Conservation (phyloP, 2,797 vertebrate genomes). For the Muraenolepis orangiensis region DNA sequence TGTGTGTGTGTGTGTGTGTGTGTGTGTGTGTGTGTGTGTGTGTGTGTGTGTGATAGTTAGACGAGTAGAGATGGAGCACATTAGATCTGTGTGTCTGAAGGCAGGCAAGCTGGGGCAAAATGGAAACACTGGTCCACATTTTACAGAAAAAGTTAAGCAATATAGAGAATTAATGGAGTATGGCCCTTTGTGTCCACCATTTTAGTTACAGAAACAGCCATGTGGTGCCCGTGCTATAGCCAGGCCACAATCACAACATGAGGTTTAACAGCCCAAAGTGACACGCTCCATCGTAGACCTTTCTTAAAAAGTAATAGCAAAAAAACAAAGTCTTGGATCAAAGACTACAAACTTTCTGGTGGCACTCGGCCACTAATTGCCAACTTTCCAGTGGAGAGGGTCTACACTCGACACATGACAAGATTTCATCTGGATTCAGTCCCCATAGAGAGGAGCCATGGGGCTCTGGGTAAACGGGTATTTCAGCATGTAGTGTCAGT, state of each 20-base stretch:
- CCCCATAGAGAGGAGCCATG: conserved; percentile 36
- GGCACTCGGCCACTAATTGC: conserved; percentile 14
- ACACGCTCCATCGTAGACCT: not conserved
- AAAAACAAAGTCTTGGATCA: not conserved
- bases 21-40: too few species aligned
- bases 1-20: not conserved
- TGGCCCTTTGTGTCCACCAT: not conserved
- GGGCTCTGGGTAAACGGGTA: conserved; percentile 44
- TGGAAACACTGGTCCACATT: too few species aligned
- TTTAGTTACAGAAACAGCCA: not conserved
- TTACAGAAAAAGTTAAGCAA: not conserved
- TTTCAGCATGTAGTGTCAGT: conserved; percentile 55
- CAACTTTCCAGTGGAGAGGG: conserved; percentile 20
- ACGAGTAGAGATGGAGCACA: too few species aligned
- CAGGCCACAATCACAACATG: too few species aligned
- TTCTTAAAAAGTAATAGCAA: not conserved
- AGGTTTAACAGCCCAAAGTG: not conserved
- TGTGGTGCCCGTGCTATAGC: too few species aligned
- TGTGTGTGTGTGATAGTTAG: not conserved
- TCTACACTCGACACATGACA: not conserved
- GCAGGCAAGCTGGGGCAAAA: not conserved
- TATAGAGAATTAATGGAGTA: not conserved
- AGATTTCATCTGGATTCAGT: conserved; percentile 45
- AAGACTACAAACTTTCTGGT: conserved; percentile 18
- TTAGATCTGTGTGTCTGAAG: not conserved